Evolutionary conservation across 2,797 vertebrate genomes (phyloP), one percentile per base, ranked within the genome.

Genomic region (Rhinophrynus dorsalis): DNA sequence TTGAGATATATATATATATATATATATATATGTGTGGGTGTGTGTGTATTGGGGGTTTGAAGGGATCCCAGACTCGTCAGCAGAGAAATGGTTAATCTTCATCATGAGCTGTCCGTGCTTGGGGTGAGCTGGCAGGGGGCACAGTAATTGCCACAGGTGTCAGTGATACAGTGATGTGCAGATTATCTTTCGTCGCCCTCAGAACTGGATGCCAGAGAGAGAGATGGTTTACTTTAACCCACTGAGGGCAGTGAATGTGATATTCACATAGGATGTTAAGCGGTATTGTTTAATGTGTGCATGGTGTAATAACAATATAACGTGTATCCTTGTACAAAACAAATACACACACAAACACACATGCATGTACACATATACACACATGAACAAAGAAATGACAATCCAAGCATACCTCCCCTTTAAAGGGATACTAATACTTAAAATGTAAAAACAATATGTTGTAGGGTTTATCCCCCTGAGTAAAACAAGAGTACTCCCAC

Each of bases 101-200:
- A 52, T 38, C 24, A 26, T 64, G 59, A 63, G 52, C 15, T 57
- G 68, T 32, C 51, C 21, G 32, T 26, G 33, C 21, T 9, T n/a
- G 29, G 50, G 59, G 59, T 64, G 38, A 63, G 30, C 51, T 71
- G 68, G 68, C 51, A 72, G 52, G 68, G 68, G 68, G 42, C 60
- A 58, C 10, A 30, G 59, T 64, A 64, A 72, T 72, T 72, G 59
- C 60, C n/a, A n/a, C 60, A 64, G 68, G 64, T 72, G 60, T 72
- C 59, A 72, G 60, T 27, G 45, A 64, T 63, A 32, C 68, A 57
- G 42, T 21, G 40, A 58, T 58, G 60, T 64, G 56, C 30, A 58
- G 24, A 64, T 64, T 64, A 72, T 64, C 23, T 64, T 21, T 18
- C 61, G 33, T 48, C 56, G 61, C 18, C 30, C 17, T 54, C 17